Evolutionary conservation across 2,888 invertebrate genomes (phyloP), one percentile per base, ranked within the genome.

Genomic region (Eupithecia vulgata): DNA sequence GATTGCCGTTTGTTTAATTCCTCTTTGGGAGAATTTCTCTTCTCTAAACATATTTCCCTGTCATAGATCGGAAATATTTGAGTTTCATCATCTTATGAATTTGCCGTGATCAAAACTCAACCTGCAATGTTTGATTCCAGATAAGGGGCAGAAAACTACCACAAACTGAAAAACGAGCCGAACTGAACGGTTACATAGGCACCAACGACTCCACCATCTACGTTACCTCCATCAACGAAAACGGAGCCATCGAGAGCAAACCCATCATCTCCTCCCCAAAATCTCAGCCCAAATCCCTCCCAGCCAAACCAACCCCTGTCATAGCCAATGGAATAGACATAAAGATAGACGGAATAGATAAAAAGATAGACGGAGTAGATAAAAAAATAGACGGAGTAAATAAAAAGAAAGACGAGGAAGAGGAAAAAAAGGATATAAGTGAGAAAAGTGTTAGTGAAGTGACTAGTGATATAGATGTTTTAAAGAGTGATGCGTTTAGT

Each of bases 151-250:
- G 95, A 83, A 90, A 95, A 91, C 85, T 90, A 80, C 91, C 92
- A 80, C 95, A 95, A 85, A 90, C 93, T 35, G 93, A 93, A 75
- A 94, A 92, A 82, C 82, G 90, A 71, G 90, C 91, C 81, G 97
- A 97, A 82, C 93, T 97, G 79, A 97, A 97, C 95, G 97, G 97
- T 76, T 96, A 97, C 87, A 97, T 97, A 85, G 97, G 97, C 87
- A 97, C 65, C 15, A 65, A 65, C 65, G 65, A 96, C 87, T 96
- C 97, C 73, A 97, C 97, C 72, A 97, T 97, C 81, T 97, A 97
- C 95, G 97, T 97, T 81, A 97, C 97, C 78, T 97, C 97, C 80
- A 96, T 97, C 68, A 93, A 92, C 89, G 94, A 94, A 81, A 93
- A 95, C 90, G 92, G 94, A 76, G 87, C 94, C 15, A 92, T 94